Evolutionary conservation across 2,797 vertebrate genomes (phyloP), one percentile per base, ranked within the genome.

Genomic region (Otolemur crassicaudatus): DNA sequence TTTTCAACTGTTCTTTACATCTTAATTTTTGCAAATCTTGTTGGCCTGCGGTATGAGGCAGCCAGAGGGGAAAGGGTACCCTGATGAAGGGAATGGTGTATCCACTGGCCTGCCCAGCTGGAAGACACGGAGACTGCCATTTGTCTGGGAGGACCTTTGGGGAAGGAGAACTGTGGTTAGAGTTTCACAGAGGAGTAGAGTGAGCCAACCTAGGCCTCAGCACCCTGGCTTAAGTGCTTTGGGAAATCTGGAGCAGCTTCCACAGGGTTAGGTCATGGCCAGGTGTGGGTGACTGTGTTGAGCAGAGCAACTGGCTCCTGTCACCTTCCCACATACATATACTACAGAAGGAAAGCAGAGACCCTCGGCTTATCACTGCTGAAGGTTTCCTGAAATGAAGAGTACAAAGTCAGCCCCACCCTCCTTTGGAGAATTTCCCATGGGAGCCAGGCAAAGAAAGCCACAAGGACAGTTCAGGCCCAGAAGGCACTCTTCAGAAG

Each of bases 11-110:
- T 73, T 89, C 87, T 96, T 92, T 77, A 37, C 43, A 75, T 85
- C 29, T 93, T 90, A 67, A 65, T 70, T 84, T 97, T 96, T 93
- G 90, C 65, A 88, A 79, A 91, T 82, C 40, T 92, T 58, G 75
- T 85, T 53, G 49, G 43, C n/a, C 43, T 22, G 23, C 43, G 77
- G n/a, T 60, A 34, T 31, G 25, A 65, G 40, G 12, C 60, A 95
- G 82, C 77, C 27, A 46, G 60, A 81, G 83, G 82, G 73, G 69
- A 75, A 27, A 60, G 58, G 60, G 86, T 83, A 69, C 43, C 61
- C 84, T 93, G 90, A 69, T 29, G 65, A 43, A 49, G 56, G 63
- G 65, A 22, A 40, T 60, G 40, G 23, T 17, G 7, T 60, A 60
- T 25, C 37, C 3, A 29, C 2, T 16, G 1, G 11, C 60, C 86